Conservation (phyloP, 2,797 vertebrate species). For the Basileuterus tristriatus region DNA sequence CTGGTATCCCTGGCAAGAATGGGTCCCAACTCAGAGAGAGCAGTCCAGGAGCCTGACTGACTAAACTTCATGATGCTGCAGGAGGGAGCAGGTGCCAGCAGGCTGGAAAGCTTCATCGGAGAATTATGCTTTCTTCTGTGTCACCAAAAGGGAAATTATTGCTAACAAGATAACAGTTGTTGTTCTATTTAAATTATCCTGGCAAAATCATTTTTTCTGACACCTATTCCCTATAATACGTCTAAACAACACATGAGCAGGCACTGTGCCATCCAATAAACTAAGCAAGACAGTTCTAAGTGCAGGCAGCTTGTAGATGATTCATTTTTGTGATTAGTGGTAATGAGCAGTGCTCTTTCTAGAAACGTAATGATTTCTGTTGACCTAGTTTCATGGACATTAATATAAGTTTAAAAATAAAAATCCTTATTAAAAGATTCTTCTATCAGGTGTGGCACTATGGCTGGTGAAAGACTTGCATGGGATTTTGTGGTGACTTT, state of each 20-base stretch:
- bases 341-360: not conserved
- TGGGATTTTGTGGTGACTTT: not conserved
- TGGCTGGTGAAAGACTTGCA: not conserved
- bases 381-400: not conserved
- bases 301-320: constrained; percentile 25
- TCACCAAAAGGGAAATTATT: constrained; percentile 35
- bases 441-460: not conserved
- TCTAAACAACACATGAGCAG: constrained; percentile 39
- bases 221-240: not conserved
- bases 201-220: constrained; percentile 25
- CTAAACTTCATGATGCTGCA: not conserved
- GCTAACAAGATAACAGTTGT: constrained; percentile 52
- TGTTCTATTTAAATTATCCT: constrained; percentile 59
- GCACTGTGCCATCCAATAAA: constrained; percentile 1
- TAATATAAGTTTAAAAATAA: constrained; percentile 14
- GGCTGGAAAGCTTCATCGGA: not conserved
- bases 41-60: not conserved
- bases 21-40: not conserved
- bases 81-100: not conserved
- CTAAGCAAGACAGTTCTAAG: constrained; percentile 12
- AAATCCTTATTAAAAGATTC: not conserved
- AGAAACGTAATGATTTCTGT: not conserved
- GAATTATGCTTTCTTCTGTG: constrained; percentile 33
- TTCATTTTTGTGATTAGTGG: constrained; percentile 3
- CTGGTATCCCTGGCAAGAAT: not conserved